Percentiles rank a stretch among this genome's conserved stretches.
These are phyloP conservation scores for Cossypha heuglini DNA, from an alignment of 2,797 vertebrate species.

Conservation along the genomic window DNA sequence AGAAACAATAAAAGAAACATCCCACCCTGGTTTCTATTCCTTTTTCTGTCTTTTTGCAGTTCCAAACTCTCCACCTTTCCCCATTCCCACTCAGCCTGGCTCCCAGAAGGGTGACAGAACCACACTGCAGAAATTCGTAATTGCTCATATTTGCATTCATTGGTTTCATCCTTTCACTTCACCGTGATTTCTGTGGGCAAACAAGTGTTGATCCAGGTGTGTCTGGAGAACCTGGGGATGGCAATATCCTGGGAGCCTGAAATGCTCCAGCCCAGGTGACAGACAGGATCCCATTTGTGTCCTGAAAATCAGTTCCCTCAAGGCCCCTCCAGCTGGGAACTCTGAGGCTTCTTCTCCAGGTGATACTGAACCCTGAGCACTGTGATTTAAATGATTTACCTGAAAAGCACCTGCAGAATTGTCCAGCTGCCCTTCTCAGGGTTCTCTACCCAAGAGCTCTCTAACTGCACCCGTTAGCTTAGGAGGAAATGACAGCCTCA, in stretches of 20 bases:
- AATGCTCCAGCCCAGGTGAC: not conserved
- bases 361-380: not conserved
- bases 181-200: not conserved
- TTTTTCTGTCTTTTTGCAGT: not conserved
- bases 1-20: not conserved
- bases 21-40: not conserved
- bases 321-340: not conserved
- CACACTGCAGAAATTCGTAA: not conserved
- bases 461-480: rapidly evolving
- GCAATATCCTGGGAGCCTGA: not conserved
- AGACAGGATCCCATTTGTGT: not conserved
- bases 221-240: not conserved
- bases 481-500: not conserved
- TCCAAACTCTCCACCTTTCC: not conserved
- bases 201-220: not conserved
- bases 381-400: not conserved
- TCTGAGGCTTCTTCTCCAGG: not conserved
- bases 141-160: rapidly evolving
- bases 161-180: not conserved
- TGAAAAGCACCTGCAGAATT: rapidly evolving
- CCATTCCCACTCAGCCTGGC: not conserved
- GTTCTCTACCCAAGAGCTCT: not conserved
- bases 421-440: not conserved
- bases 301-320: not conserved
- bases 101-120: not conserved